Evolutionary conservation across 2,888 invertebrate species (phyloP).

Genomic region (Enoplolaimus lenunculus): DNA sequence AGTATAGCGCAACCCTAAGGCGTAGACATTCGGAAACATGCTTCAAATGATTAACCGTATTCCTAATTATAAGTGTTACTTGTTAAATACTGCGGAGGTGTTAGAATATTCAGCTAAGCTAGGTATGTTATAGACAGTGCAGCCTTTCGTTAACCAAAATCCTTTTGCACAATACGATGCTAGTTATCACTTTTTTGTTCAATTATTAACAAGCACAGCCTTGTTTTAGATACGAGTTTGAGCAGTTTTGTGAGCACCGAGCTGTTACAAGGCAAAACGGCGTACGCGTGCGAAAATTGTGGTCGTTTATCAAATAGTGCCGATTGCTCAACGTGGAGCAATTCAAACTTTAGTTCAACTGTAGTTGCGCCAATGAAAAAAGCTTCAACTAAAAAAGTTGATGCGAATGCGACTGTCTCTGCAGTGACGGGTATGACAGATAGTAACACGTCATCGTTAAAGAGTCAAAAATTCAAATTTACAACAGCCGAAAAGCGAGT

Average conservation of each 20-base stretch:
- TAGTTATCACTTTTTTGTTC: too few relatives aligned
- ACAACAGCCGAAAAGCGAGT: conserved; percentile 46
- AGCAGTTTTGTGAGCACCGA: conserved; percentile 82
- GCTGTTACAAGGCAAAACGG: conserved; percentile 74
- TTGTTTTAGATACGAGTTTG: conserved; percentile 54
- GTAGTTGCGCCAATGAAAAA: conserved; percentile 23
- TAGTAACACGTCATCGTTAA: background rate
- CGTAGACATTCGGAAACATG: too few relatives aligned
- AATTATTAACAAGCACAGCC: too few relatives aligned
- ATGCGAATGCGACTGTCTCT: background rate
- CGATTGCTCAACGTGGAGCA: background rate
- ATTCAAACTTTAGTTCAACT: background rate
- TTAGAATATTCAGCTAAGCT: too few relatives aligned
- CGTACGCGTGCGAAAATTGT: conserved; percentile 80
- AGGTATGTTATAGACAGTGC: too few relatives aligned
- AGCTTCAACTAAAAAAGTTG: background rate
- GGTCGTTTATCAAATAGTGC: too few relatives aligned
- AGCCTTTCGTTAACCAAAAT: too few relatives aligned
- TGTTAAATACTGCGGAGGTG: too few relatives aligned
- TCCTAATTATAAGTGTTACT: too few relatives aligned
- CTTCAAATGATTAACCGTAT: too few relatives aligned
- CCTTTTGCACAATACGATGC: too few relatives aligned
- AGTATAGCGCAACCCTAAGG: too few relatives aligned
- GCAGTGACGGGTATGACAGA: background rate
- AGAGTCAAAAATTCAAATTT: conserved; percentile 29